Evolutionary conservation across 2,113 vertebrate species (phyloP).

Genomic region (Chunga burmeisteri): DNA sequence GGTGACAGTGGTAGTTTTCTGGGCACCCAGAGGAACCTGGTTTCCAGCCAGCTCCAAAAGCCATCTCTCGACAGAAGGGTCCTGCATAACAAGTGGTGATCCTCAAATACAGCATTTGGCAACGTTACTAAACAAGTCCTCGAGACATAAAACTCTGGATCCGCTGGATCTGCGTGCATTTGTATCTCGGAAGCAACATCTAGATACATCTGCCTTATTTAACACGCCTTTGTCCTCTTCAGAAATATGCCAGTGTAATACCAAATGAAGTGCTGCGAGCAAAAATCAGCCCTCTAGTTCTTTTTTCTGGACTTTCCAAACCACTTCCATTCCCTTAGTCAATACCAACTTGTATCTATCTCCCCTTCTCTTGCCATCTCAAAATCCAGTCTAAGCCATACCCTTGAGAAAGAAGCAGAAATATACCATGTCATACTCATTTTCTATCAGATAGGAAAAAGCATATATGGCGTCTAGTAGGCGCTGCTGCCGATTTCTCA

Average conservation of each 20-base stretch:
- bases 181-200: neutral
- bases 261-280: neutral
- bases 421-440: neutral
- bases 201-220: neutral
- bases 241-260: neutral
- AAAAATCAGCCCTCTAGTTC: neutral
- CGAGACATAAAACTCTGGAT: neutral
- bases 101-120: neutral
- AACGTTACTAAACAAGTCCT: neutral
- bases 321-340: neutral
- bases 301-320: neutral
- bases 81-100: neutral
- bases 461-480: neutral
- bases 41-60: neutral
- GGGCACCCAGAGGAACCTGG: neutral
- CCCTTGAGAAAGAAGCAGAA: neutral
- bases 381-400: neutral
- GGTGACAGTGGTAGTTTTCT: neutral
- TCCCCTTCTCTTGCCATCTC: neutral
- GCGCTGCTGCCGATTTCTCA: neutral
- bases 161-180: fast-evolving
- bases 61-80: neutral
- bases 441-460: neutral
- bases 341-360: neutral
- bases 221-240: neutral